A percentile compares a stretch with the other conserved stretches of the same genome.
Conservation (phyloP, 2,113 vertebrate species). For the Thamnaconus septentrionalis region DNA sequence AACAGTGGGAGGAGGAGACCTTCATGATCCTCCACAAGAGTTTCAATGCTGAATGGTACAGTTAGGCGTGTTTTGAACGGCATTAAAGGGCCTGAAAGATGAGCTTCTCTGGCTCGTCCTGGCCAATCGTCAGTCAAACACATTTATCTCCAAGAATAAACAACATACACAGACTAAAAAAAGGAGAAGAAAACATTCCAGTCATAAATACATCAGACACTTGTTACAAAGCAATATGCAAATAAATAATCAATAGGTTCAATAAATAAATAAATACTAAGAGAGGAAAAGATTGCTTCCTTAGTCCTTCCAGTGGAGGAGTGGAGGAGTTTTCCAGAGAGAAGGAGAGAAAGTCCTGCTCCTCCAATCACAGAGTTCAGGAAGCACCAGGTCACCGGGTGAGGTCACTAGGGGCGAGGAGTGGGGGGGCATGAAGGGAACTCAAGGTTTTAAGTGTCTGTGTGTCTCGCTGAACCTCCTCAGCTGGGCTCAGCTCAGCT, state of each 20-base stretch:
- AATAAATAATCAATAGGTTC: slow-evolving; percentile 64
- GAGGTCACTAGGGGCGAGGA: slow-evolving; percentile 14
- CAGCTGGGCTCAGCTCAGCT: too few species aligned
- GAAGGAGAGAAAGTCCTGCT: slow-evolving; percentile 19
- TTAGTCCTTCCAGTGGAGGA: slow-evolving; percentile 4
- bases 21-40: too few species aligned
- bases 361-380: slow-evolving; percentile 43
- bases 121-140: slow-evolving; percentile 38
- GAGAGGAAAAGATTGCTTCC: slow-evolving; percentile 31
- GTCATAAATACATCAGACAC: slow-evolving; percentile 48
- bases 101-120: slow-evolving; percentile 12
- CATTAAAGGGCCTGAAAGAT: background rate
- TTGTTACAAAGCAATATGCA: slow-evolving; percentile 33
- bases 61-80: slow-evolving; percentile 15
- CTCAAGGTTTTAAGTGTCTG: too few species aligned
- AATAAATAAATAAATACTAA: slow-evolving; percentile 56
- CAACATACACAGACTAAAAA: slow-evolving; percentile 20
- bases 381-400: slow-evolving; percentile 35
- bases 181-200: slow-evolving; percentile 34
- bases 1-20: too few species aligned
- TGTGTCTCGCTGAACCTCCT: too few species aligned
- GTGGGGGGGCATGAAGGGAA: background rate
- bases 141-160: slow-evolving; percentile 23
- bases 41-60: background rate
- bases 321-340: slow-evolving; percentile 33